Conservation (phyloP, 2,888 invertebrate genomes). For the Heliconius charithonia region DNA sequence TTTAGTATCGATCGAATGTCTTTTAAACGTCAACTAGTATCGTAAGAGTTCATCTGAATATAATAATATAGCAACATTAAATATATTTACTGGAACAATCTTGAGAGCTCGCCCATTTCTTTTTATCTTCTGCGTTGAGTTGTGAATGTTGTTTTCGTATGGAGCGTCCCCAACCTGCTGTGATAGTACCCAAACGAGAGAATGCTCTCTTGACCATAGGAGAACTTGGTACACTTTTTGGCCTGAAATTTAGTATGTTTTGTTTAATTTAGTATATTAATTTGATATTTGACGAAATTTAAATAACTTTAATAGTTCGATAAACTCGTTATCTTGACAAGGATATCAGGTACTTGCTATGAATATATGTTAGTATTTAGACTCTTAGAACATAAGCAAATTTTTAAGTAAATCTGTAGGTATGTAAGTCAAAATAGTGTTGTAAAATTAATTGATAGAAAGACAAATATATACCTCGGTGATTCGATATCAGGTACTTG, state of each 20-base stretch:
- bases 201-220: slow-evolving; percentile 97
- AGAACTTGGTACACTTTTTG: slow-evolving; percentile 96
- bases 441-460: too few species aligned
- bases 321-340: too few species aligned
- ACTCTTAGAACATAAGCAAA: too few species aligned
- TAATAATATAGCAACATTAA: background rate
- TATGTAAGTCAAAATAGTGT: too few species aligned
- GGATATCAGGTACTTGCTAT: too few species aligned
- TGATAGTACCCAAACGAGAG: slow-evolving; percentile 94
- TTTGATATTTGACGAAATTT: background rate
- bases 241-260: slow-evolving; percentile 75
- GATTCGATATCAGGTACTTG: slow-evolving; percentile 96
- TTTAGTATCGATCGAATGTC: background rate
- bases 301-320: too few species aligned
- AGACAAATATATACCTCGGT: slow-evolving; percentile 76
- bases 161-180: slow-evolving; percentile 95
- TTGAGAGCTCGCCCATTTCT: slow-evolving; percentile 96
- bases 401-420: too few species aligned
- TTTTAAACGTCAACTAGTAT: background rate
- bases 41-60: background rate
- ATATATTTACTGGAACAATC: slow-evolving; percentile 92
- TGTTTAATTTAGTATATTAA: too few species aligned
- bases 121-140: slow-evolving; percentile 93
- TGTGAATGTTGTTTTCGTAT: slow-evolving; percentile 93
- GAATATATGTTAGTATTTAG: too few species aligned